phyloP scores from a whole-genome alignment of 2,888 invertebrate species.

The Polymixis flavicincta region DNA sequence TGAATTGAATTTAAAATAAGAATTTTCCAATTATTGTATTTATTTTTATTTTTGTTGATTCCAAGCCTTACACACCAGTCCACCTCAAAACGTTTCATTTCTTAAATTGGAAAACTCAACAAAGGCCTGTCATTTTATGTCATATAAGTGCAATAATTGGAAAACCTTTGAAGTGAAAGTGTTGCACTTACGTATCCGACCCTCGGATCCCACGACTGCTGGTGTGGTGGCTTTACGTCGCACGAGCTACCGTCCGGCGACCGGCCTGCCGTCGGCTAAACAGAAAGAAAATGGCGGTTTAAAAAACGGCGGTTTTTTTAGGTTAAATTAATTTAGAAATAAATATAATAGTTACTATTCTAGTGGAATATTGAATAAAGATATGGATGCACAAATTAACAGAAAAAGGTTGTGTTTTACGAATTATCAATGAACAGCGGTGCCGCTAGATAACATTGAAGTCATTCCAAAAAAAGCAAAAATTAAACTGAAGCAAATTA shows the following conservation, averaged over 20 bases:
- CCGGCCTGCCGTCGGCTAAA: conserved; percentile 86
- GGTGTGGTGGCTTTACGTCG: conserved; percentile 88
- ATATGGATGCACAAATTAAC: neutral
- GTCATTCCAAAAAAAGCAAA: neutral
- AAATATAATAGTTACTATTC: neutral
- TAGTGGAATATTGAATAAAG: neutral
- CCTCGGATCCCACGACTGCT: conserved; percentile 88
- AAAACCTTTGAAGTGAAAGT: conserved; percentile 30
- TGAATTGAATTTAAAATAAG: conserved; percentile 20
- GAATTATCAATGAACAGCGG: neutral
- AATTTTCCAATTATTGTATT: conserved; percentile 46
- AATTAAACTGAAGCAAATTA: neutral
- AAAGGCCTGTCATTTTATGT: neutral
- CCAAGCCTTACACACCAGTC: neutral
- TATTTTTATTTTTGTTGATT: neutral
- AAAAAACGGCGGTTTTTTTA: neutral
- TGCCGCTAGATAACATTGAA: neutral
- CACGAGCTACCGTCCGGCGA: conserved; percentile 88
- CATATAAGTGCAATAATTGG: conserved; percentile 54
- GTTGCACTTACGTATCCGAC: conserved; percentile 87
- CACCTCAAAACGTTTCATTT: neutral
- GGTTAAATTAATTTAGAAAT: neutral
- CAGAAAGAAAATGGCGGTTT: conserved; percentile 41
- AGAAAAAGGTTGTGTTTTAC: neutral
- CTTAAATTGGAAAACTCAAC: conserved; percentile 13